Evolutionary conservation across 2,113 vertebrate genomes (phyloP).

Genomic region (Enhydra lutris): DNA sequence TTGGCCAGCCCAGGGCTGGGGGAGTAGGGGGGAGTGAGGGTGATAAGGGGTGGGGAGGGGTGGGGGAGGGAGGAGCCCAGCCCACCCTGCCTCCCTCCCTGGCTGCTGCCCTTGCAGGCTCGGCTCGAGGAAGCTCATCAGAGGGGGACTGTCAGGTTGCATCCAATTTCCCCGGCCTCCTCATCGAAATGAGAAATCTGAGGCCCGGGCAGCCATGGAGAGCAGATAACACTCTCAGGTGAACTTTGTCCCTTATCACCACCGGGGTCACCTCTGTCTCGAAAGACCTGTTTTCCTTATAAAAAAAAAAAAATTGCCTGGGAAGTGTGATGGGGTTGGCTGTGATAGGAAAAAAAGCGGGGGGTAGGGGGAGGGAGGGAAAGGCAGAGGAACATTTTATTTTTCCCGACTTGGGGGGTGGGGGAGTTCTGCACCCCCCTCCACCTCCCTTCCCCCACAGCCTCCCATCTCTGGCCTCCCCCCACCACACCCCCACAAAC

Average conservation of each 20-base stretch:
- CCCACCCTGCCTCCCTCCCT: slow-evolving; percentile 26
- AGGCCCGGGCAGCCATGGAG: slow-evolving; percentile 79
- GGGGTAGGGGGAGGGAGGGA: background rate
- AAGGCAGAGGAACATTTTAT: background rate
- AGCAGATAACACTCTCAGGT: slow-evolving; percentile 85
- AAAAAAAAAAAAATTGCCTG: slow-evolving; percentile 79
- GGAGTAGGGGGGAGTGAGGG: accelerated
- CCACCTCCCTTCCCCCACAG: accelerated
- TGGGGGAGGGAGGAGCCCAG: background rate
- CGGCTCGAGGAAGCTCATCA: slow-evolving; percentile 65
- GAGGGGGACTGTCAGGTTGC: slow-evolving; percentile 79
- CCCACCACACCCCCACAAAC: no score
- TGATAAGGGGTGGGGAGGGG: background rate
- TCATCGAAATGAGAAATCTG: slow-evolving; percentile 89
- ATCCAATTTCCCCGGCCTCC: slow-evolving; percentile 85
- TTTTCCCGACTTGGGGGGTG: background rate
- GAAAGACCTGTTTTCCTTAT: slow-evolving; percentile 83
- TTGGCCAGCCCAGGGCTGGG: accelerated
- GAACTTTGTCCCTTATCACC: slow-evolving; percentile 83
- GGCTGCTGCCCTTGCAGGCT: slow-evolving; percentile 77
- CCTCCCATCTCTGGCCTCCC: no score
- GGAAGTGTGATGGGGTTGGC: slow-evolving; percentile 74
- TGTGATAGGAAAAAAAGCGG: slow-evolving; percentile 67
- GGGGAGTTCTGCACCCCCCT: background rate
- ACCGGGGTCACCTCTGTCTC: slow-evolving; percentile 84